Evolutionary conservation across 2,888 invertebrate genomes (phyloP).

Genomic region (Lutraria lutraria): DNA sequence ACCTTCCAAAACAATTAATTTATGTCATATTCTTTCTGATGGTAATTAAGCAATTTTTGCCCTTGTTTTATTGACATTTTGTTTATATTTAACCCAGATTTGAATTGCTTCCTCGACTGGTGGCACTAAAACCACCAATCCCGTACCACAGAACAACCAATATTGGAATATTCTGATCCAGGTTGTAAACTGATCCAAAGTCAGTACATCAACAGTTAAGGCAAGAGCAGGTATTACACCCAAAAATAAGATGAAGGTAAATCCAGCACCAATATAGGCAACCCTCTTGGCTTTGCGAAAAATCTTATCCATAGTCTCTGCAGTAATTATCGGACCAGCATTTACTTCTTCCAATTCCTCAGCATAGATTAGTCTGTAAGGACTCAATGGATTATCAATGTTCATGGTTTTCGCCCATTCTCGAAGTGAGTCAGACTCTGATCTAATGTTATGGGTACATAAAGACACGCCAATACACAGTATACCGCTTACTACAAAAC

Average conservation of each 20-base stretch:
- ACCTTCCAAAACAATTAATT: too few relatives aligned
- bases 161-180: slow-evolving; percentile 66
- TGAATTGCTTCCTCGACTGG: slow-evolving; percentile 70
- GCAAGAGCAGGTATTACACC: slow-evolving; percentile 63
- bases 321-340: slow-evolving; percentile 58
- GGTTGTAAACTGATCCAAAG: slow-evolving; percentile 62
- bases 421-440: slow-evolving; percentile 58
- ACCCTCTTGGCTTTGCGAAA: slow-evolving; percentile 63
- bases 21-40: too few relatives aligned
- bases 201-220: slow-evolving; percentile 59
- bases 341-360: slow-evolving; percentile 75
- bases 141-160: slow-evolving; percentile 61
- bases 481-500: slow-evolving; percentile 71
- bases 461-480: slow-evolving; percentile 78
- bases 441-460: slow-evolving; percentile 72
- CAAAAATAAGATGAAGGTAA: slow-evolving; percentile 63
- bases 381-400: too few relatives aligned
- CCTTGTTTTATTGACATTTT: slow-evolving; percentile 41
- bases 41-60: background rate
- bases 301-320: slow-evolving; percentile 65
- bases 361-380: slow-evolving; percentile 73
- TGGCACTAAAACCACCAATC: slow-evolving; percentile 66
- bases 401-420: slow-evolving; percentile 82
- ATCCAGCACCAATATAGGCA: slow-evolving; percentile 56
- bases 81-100: slow-evolving; percentile 63